Evolutionary conservation across 1,140 invertebrate species (phyloP).

Genomic region (Drosophila kanapiae): DNA sequence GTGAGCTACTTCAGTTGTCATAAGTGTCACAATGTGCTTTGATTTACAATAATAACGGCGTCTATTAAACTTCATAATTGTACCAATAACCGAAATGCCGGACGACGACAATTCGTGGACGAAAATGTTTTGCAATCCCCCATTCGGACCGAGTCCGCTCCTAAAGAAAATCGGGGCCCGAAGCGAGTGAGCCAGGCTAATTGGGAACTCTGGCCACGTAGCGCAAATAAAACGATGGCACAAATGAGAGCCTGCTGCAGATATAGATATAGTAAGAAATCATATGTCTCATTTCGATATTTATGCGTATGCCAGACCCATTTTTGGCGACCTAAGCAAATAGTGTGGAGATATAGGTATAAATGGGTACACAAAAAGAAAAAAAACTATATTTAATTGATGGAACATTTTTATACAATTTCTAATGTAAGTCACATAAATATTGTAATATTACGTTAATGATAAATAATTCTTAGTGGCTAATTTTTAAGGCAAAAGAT

Average conservation of each 20-base stretch:
- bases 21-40: constrained; percentile 82
- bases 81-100: constrained; percentile 75
- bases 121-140: constrained; percentile 67
- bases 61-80: constrained; percentile 84
- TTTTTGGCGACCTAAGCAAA: constrained; percentile 84
- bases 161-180: constrained; percentile 25
- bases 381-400: neutral
- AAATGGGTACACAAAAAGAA: neutral
- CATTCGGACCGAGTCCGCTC: constrained; percentile 30
- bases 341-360: constrained; percentile 45
- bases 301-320: constrained; percentile 80
- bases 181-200: constrained; percentile 38
- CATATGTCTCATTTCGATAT: constrained; percentile 81
- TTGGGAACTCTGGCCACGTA: constrained; percentile 68
- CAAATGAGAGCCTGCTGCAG: constrained; percentile 62
- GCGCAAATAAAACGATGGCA: constrained; percentile 76
- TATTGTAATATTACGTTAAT: no score
- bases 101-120: constrained; percentile 57
- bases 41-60: constrained; percentile 79
- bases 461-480: no score
- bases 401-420: neutral
- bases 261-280: constrained; percentile 75
- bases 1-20: constrained; percentile 81
- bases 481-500: no score
- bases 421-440: no score